Evolutionary conservation across 2,888 invertebrate species (phyloP).

Genomic region (Volucella zonaria): DNA sequence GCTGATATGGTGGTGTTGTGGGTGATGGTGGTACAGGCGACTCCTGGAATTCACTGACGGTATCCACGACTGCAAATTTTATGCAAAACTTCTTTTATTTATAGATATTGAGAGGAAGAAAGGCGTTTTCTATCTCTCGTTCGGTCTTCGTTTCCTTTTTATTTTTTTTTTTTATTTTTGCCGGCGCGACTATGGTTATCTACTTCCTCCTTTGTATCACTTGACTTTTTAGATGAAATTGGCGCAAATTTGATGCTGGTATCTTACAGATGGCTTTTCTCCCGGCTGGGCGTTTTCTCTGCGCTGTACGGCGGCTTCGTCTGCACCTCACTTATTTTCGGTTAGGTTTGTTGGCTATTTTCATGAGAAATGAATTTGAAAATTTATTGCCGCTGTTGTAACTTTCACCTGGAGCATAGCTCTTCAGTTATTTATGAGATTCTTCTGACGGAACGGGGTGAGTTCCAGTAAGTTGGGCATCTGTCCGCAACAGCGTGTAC

Average conservation of each 20-base stretch:
- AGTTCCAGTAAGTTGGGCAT: not conserved
- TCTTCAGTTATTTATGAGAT: constrained; percentile 65
- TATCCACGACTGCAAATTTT: constrained; percentile 83
- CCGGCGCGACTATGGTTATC: too few species aligned
- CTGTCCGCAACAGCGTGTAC: not conserved
- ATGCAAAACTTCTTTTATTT: constrained; percentile 70
- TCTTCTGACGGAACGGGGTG: constrained; percentile 31
- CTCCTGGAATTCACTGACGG: constrained; percentile 80
- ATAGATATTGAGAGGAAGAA: constrained; percentile 45
- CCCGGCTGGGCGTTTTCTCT: not conserved
- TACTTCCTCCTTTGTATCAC: too few species aligned
- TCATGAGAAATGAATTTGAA: constrained; percentile 58
- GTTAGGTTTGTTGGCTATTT: constrained; percentile 39
- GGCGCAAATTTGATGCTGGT: constrained; percentile 37
- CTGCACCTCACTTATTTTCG: constrained; percentile 4
- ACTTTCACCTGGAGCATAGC: constrained; percentile 68
- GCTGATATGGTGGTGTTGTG: constrained; percentile 83
- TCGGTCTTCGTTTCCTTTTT: constrained; percentile 22
- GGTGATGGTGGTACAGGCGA: constrained; percentile 79
- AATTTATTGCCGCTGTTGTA: constrained; percentile 59
- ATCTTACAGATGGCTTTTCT: constrained; percentile 29
- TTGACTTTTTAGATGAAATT: constrained; percentile 7
- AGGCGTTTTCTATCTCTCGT: constrained; percentile 38
- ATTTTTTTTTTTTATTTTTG: constrained; percentile 3
- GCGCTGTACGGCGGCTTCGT: constrained; percentile 6